phyloP scores from a whole-genome alignment of 2,113 vertebrate species.

The Empidonax alnorum region DNA sequence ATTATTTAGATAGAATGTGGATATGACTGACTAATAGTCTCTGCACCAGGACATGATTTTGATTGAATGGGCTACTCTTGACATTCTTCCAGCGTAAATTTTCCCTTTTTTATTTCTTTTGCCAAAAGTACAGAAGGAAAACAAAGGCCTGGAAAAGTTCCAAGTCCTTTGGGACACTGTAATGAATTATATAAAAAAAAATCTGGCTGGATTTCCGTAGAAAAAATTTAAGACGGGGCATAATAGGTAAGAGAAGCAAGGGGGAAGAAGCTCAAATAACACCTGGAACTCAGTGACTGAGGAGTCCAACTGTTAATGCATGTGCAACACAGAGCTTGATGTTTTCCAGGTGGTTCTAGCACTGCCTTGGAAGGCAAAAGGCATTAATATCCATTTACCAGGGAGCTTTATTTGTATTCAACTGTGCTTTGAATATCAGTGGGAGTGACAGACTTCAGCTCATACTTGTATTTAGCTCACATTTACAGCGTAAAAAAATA shows the following conservation, averaged over 20 bases:
- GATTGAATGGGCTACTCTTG: constrained; percentile 51
- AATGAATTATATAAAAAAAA: constrained; percentile 10
- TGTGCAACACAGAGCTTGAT: background rate
- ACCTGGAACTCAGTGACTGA: background rate
- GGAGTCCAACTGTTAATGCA: background rate
- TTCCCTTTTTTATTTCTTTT: constrained; percentile 24
- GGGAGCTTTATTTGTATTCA: background rate
- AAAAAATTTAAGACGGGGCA: background rate
- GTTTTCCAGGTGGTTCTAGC: background rate
- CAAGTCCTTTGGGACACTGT: background rate
- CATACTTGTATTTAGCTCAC: background rate
- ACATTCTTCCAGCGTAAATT: constrained; percentile 20
- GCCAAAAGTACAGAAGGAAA: constrained; percentile 37
- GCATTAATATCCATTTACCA: background rate
- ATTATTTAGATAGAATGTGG: constrained; percentile 53
- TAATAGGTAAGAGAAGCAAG: background rate
- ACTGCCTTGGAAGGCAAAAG: background rate
- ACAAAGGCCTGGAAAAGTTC: constrained; percentile 27
- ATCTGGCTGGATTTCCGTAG: background rate
- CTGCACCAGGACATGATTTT: constrained; percentile 48
- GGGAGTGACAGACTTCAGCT: background rate
- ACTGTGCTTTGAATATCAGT: background rate
- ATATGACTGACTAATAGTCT: constrained; percentile 51
- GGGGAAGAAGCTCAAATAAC: background rate
- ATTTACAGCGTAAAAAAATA: background rate